These are phyloP conservation scores for Hylomyscus alleni DNA, from an alignment of 2,797 vertebrate species.

Conservation along the genomic window DNA sequence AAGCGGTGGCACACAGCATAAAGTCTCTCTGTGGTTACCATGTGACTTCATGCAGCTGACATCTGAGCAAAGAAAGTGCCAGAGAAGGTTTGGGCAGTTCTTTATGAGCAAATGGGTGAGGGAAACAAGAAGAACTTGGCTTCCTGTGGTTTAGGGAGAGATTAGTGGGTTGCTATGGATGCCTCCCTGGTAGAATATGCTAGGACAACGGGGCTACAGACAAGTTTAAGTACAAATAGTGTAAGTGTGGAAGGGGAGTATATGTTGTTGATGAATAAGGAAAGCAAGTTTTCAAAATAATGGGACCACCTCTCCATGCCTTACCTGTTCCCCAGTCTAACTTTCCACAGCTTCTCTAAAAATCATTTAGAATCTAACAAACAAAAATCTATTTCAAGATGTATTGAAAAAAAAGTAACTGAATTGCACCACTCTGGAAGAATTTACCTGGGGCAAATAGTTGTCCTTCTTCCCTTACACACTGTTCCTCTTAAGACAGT, in stretches of 20 bases:
- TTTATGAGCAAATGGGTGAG: slow-evolving; percentile 53
- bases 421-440: not conserved
- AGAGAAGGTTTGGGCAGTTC: slow-evolving; percentile 35
- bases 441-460: not conserved
- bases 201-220: not conserved
- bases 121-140: slow-evolving; percentile 12
- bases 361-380: not conserved
- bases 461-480: not conserved
- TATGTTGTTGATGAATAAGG: not conserved
- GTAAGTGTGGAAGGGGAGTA: accelerated
- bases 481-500: not conserved
- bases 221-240: not conserved
- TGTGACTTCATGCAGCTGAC: slow-evolving; percentile 70
- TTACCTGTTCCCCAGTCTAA: not conserved
- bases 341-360: not conserved
- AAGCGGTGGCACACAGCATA: slow-evolving; percentile 58
- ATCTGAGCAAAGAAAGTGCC: slow-evolving; percentile 62
- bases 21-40: slow-evolving; percentile 76
- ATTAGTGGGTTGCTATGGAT: not conserved
- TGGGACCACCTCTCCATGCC: not conserved
- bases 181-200: not conserved
- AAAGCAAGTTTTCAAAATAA: not conserved
- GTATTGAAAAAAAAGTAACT: not conserved
- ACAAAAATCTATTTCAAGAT: not conserved
- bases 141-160: not conserved